A percentile compares a stretch with the other conserved stretches of the same genome.
These are phyloP conservation scores for Trilocha varians DNA, from an alignment of 2,888 invertebrate species.

Conservation along the genomic window DNA sequence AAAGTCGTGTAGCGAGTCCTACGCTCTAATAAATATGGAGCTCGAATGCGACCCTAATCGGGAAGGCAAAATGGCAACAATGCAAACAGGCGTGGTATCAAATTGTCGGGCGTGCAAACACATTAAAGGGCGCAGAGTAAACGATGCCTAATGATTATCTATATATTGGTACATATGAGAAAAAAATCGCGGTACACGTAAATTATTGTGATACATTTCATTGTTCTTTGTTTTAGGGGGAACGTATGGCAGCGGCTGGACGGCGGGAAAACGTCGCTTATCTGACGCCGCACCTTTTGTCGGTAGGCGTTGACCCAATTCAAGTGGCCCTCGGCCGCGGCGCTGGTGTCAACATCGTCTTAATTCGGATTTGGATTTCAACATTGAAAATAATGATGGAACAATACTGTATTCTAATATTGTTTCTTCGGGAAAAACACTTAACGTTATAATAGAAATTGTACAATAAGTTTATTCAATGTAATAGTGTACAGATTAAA, in stretches of 20 bases:
- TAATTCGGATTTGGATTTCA: conserved; percentile 38
- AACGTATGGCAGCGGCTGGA: conserved; percentile 56
- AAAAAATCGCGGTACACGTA: conserved; percentile 41
- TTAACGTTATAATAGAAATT: too few species aligned
- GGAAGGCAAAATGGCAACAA: conserved; percentile 67
- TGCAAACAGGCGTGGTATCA: conserved; percentile 66
- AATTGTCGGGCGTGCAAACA: conserved; percentile 67
- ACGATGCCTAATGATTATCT: conserved; percentile 63
- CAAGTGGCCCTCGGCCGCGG: conserved; percentile 48
- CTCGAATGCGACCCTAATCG: conserved; percentile 68
- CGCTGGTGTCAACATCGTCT: conserved; percentile 47
- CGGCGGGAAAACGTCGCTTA: conserved; percentile 62
- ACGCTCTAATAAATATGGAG: conserved; percentile 67
- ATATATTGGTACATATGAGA: conserved; percentile 43
- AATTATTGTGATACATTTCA: conserved; percentile 62
- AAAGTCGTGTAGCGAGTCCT: conserved; percentile 62
- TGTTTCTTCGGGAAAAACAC: not conserved
- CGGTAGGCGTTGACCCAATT: conserved; percentile 68
- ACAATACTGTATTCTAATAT: not conserved
- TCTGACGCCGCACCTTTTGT: conserved; percentile 69
- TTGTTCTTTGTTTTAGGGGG: conserved; percentile 62
- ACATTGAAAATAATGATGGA: not conserved
- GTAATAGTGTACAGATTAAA: too few species aligned
- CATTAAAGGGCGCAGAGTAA: conserved; percentile 61
- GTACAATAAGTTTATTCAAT: too few species aligned